phyloP scores from a whole-genome alignment of 2,797 vertebrate genomes.

The Potorous gilbertii region DNA sequence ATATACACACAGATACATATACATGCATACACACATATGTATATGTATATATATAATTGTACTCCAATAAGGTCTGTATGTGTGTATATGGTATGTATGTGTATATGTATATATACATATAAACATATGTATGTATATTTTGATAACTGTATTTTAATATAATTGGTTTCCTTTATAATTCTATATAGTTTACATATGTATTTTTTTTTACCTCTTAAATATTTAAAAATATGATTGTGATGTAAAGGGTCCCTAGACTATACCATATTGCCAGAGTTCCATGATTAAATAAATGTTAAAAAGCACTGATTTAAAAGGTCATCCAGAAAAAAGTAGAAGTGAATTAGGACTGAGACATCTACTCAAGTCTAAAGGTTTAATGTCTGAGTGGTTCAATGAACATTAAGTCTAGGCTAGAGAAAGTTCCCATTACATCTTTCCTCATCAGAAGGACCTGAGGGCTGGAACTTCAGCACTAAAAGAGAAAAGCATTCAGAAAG shows the following conservation, averaged over 20 bases:
- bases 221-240: not conserved
- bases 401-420: not conserved
- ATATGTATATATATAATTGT: no score
- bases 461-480: not conserved
- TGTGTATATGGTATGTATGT: not conserved
- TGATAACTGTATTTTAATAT: not conserved
- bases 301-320: conserved; percentile 26
- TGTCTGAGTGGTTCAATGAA: not conserved
- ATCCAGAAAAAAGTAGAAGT: conserved; percentile 11
- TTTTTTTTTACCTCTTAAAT: not conserved
- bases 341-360: not conserved
- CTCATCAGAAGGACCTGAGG: not conserved
- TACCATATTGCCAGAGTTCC: not conserved
- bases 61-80: no score
- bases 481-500: not conserved
- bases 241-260: not conserved
- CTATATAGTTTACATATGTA: not conserved
- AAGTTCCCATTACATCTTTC: not conserved
- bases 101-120: not conserved
- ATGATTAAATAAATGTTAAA: conserved; percentile 1
- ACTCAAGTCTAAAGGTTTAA: not conserved
- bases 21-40: no score
- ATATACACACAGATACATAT: no score
- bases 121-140: not conserved
- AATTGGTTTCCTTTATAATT: not conserved